These are phyloP conservation scores for Orthosia gothica DNA, from an alignment of 2,888 invertebrate genomes.

Conservation along the genomic window DNA sequence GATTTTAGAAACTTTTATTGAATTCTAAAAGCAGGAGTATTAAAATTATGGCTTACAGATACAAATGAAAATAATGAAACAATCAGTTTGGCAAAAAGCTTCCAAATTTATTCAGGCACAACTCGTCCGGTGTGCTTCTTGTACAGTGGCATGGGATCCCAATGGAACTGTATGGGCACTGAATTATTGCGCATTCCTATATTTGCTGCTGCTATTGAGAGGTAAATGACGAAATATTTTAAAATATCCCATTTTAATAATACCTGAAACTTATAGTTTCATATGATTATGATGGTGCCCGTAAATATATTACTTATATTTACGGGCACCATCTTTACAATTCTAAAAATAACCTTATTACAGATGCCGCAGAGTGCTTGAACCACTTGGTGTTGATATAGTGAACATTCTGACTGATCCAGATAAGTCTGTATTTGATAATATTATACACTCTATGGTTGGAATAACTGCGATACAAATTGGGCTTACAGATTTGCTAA, in stretches of 20 bases:
- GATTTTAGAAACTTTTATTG: too few relatives aligned
- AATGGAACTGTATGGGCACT: slow-evolving; percentile 7
- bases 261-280: too few relatives aligned
- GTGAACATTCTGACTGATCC: slow-evolving; percentile 91
- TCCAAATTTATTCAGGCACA: slow-evolving; percentile 22
- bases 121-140: slow-evolving; percentile 90
- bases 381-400: slow-evolving; percentile 92
- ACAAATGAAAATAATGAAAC: slow-evolving; percentile 17
- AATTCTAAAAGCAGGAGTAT: too few relatives aligned
- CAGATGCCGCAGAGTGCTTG: slow-evolving; percentile 90
- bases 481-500: slow-evolving; percentile 28
- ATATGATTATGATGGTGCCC: too few relatives aligned
- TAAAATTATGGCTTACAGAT: slow-evolving; percentile 1
- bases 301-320: too few relatives aligned
- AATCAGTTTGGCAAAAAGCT: not conserved
- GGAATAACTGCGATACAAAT: slow-evolving; percentile 40
- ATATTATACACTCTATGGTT: slow-evolving; percentile 24
- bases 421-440: slow-evolving; percentile 91
- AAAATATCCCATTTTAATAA: too few relatives aligned
- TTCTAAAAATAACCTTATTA: too few relatives aligned
- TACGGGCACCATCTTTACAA: too few relatives aligned
- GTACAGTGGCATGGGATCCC: too few relatives aligned
- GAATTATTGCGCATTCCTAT: slow-evolving; percentile 52
- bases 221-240: not conserved
- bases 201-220: slow-evolving; percentile 70